phyloP scores from a whole-genome alignment of 2,888 invertebrate species.

The Lomographa bimaculata region DNA sequence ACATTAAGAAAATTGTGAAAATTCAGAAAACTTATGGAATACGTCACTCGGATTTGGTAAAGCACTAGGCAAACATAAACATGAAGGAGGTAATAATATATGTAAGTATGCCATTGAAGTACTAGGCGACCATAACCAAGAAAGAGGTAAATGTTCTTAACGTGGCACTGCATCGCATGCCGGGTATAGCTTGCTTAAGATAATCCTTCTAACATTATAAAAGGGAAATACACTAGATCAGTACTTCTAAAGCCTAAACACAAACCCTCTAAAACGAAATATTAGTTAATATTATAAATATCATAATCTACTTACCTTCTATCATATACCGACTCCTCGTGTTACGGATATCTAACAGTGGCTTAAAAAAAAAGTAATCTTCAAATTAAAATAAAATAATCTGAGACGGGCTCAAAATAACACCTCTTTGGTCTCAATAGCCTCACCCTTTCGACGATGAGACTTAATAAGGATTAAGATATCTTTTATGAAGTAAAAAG shows the following conservation, averaged over 20 bases:
- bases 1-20: too few species aligned
- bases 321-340: constrained; percentile 56
- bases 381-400: constrained; percentile 51
- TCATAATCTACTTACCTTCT: constrained; percentile 53
- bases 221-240: not conserved
- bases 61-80: too few species aligned
- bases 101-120: too few species aligned
- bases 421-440: constrained; percentile 70
- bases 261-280: constrained; percentile 10
- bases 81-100: too few species aligned
- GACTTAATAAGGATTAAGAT: constrained; percentile 81
- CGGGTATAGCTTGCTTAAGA: too few species aligned
- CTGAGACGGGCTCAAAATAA: constrained; percentile 70
- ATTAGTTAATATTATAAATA: constrained; percentile 16
- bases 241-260: constrained; percentile 1
- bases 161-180: too few species aligned
- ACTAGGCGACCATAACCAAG: too few species aligned
- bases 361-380: constrained; percentile 37
- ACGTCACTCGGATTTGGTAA: too few species aligned
- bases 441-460: constrained; percentile 66
- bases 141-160: too few species aligned
- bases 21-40: too few species aligned
- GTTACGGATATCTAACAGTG: constrained; percentile 54
- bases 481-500: constrained; percentile 75
- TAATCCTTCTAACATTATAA: too few species aligned